Evolutionary conservation across 2,797 vertebrate genomes (phyloP), one percentile per base, ranked within the genome.

Genomic region (Gymnopithys bicolor): DNA sequence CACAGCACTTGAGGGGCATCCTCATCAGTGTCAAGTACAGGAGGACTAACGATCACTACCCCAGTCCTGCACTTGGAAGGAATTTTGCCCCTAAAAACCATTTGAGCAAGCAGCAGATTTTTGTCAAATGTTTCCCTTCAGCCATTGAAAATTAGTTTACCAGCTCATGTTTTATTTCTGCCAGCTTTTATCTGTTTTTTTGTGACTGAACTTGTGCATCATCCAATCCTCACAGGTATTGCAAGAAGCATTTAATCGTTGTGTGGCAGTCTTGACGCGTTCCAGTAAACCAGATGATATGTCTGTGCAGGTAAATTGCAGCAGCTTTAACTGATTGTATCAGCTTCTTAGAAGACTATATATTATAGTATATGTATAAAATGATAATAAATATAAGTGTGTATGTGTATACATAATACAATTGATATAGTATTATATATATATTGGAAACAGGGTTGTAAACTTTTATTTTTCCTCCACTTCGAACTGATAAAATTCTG

Each of bases 261-360:
- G 99, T 71, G 99, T 99, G 39, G 98, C 98, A 69, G 99, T 99
- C 19, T 96, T 99, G 94, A 99, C 98, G 62, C 98, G 96, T 32
- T 99, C 99, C 74, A 99, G 99, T 97, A 99, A 99, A 83, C 97
- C 98, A 60, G 98, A 98, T 24, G 99, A 99, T 97, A 99, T 99
- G 99, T 98, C 99, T 74, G 99, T 99, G 43, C 99, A 99, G 99
- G 99, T 99, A 97, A 94, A 96, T 46, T 37, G 69, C 75, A 70
- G 56, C 51, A 81, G 41, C 37, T 76, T 49, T 39, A 33, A 53
- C 4, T 53, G 33, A 25, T 30, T 27, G 3, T 55, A 16, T 52
- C 23, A 48, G 33, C 60, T 74, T 73, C n/a, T 79, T 18, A 48
- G 66, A 64, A 59, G 8, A 35, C 9, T 32, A 21, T 14, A 7